Conservation (phyloP, 92 coral and sea anemone species). For the Porites divaricata region DNA sequence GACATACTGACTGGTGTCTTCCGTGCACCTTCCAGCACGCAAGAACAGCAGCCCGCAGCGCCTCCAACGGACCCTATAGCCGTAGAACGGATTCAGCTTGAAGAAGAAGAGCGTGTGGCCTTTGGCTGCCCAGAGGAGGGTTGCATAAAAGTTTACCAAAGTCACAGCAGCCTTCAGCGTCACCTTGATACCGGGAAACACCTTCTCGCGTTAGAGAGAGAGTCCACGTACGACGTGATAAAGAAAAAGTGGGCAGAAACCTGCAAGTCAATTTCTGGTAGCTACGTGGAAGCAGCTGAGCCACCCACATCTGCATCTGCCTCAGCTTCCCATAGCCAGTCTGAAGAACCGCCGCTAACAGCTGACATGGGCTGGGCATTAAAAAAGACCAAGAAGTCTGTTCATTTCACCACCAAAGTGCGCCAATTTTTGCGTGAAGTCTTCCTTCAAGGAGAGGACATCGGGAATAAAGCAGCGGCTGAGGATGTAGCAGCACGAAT, state of each 20-base stretch:
- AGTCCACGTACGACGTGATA: slow-evolving; percentile 29
- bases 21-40: too few relatives aligned
- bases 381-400: slow-evolving; percentile 16
- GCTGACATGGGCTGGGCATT: slow-evolving; percentile 7
- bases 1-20: too few relatives aligned
- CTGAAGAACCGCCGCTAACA: slow-evolving; percentile 7
- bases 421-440: slow-evolving; percentile 6
- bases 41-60: slow-evolving; percentile 11
- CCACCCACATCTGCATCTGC: background rate
- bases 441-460: slow-evolving; percentile 35
- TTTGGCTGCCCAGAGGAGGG: slow-evolving; percentile 36
- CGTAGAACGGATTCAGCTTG: too few relatives aligned
- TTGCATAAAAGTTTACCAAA: slow-evolving; percentile 24
- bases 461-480: slow-evolving; percentile 18
- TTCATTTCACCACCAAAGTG: slow-evolving; percentile 9
- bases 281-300: background rate
- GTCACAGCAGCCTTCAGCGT: slow-evolving; percentile 26
- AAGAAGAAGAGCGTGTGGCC: too few relatives aligned
- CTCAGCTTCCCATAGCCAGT: slow-evolving; percentile 6
- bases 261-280: slow-evolving; percentile 14
- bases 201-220: slow-evolving; percentile 27
- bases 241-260: slow-evolving; percentile 18
- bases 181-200: slow-evolving; percentile 28
- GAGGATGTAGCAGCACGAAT: slow-evolving; percentile 24
- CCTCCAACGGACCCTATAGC: slow-evolving; percentile 8